phyloP scores from a whole-genome alignment of 2,888 invertebrate genomes.

The Brachyptera putata region DNA sequence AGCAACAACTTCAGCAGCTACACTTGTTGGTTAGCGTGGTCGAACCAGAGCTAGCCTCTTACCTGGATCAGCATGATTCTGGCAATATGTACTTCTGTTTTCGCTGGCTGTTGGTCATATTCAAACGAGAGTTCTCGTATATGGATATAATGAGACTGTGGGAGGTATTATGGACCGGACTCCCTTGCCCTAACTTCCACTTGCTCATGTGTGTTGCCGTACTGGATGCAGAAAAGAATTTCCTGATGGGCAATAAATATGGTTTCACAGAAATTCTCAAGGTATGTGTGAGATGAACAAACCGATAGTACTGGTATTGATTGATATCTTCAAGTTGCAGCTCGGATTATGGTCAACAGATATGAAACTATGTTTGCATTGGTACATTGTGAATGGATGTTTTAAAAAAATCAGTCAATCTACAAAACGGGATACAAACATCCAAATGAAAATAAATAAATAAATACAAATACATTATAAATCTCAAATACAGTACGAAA shows the following conservation, averaged over 20 bases:
- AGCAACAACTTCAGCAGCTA: conserved; percentile 81
- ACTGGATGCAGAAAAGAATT: conserved; percentile 80
- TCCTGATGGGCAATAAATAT: conserved; percentile 85
- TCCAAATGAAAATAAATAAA: too few relatives aligned
- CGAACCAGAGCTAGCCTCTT: conserved; percentile 79
- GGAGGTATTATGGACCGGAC: conserved; percentile 92
- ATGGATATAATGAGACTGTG: conserved; percentile 85
- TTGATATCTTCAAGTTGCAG: too few relatives aligned
- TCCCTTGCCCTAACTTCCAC: conserved; percentile 94
- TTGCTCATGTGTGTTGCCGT: conserved; percentile 90
- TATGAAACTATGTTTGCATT: too few relatives aligned
- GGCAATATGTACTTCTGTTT: conserved; percentile 99
- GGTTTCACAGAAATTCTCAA: conserved; percentile 95
- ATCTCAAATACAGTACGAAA: too few relatives aligned
- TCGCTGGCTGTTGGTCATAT: conserved; percentile 93
- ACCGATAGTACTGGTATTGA: too few relatives aligned
- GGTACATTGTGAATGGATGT: too few relatives aligned
- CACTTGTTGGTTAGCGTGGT: conserved; percentile 75
- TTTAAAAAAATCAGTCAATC: too few relatives aligned
- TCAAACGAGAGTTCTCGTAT: conserved; percentile 89
- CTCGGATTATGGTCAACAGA: too few relatives aligned
- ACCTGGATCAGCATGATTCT: conserved; percentile 80
- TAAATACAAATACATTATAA: too few relatives aligned
- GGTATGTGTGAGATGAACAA: too few relatives aligned
- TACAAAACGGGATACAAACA: too few relatives aligned